A percentile compares a stretch with the other conserved stretches of the same genome.
Evolutionary conservation across 2,797 vertebrate species (phyloP).

Genomic region (Rhabdomys pumilio): DNA sequence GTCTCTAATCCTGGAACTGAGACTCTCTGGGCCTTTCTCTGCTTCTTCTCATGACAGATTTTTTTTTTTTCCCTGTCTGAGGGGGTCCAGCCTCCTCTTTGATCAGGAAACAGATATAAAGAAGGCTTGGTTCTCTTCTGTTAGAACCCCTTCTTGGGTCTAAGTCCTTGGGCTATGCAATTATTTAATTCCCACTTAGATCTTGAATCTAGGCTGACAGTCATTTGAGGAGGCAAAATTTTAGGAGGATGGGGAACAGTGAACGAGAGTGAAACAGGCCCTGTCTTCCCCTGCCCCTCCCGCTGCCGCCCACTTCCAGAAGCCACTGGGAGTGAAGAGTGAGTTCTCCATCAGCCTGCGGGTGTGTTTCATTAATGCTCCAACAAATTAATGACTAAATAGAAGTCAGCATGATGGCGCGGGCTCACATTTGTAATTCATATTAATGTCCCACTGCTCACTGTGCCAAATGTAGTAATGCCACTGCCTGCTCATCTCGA

Average conservation of each 20-base stretch:
- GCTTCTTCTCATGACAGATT: background rate
- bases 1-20: background rate
- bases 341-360: slow-evolving; percentile 77
- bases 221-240: slow-evolving; percentile 46
- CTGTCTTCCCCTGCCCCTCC: background rate
- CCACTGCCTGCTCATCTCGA: slow-evolving; percentile 69
- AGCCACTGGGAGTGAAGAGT: slow-evolving; percentile 69
- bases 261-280: slow-evolving; percentile 58
- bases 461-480: slow-evolving; percentile 74
- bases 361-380: slow-evolving; percentile 86
- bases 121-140: background rate
- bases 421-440: slow-evolving; percentile 87
- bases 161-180: background rate
- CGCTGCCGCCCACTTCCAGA: slow-evolving; percentile 64
- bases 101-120: background rate
- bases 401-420: slow-evolving; percentile 88
- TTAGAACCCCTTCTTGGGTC: background rate
- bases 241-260: slow-evolving; percentile 17
- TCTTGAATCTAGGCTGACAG: background rate
- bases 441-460: slow-evolving; percentile 82
- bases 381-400: slow-evolving; percentile 89
- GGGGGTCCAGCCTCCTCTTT: slow-evolving; percentile 14
- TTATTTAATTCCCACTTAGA: background rate
- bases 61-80: background rate
- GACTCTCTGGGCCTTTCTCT: background rate